A percentile compares a stretch with the other conserved stretches of the same genome.
phyloP scores from a whole-genome alignment of 2,888 invertebrate species.

The Lamellibrachia satsuma region DNA sequence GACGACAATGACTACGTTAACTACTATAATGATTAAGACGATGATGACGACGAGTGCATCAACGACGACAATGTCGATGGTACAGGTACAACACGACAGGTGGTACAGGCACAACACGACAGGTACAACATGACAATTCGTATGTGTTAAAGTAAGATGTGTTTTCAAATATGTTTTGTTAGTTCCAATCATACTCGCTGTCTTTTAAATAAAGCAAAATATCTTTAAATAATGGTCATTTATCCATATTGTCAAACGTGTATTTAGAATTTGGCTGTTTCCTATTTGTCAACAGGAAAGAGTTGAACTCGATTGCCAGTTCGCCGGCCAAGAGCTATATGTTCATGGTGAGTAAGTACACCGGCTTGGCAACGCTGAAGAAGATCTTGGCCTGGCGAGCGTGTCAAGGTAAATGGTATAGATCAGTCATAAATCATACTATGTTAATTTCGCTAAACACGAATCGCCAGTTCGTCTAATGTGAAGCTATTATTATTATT shows the following conservation, averaged over 20 bases:
- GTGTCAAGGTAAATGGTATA: constrained; percentile 25
- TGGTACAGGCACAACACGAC: no score
- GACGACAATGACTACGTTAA: no score
- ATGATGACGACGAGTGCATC: no score
- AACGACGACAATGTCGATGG: no score
- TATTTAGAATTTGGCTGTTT: background rate
- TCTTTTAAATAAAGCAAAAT: background rate
- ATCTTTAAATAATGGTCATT: background rate
- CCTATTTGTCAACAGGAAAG: background rate
- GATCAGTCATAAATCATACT: background rate
- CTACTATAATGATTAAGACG: no score
- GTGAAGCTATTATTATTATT: background rate
- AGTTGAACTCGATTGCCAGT: constrained; percentile 31
- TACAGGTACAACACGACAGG: no score
- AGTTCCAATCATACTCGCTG: background rate
- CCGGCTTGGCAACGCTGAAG: constrained; percentile 29
- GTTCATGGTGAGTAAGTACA: constrained; percentile 29
- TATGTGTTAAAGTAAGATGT: no score
- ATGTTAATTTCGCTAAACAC: background rate
- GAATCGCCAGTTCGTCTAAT: background rate
- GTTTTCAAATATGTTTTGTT: background rate
- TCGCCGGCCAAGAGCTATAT: constrained; percentile 14
- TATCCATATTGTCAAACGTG: background rate
- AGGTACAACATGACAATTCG: no score
- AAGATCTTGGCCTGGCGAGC: constrained; percentile 31